Conservation (phyloP, 2,113 vertebrate species). For the Cinclus cinclus region DNA sequence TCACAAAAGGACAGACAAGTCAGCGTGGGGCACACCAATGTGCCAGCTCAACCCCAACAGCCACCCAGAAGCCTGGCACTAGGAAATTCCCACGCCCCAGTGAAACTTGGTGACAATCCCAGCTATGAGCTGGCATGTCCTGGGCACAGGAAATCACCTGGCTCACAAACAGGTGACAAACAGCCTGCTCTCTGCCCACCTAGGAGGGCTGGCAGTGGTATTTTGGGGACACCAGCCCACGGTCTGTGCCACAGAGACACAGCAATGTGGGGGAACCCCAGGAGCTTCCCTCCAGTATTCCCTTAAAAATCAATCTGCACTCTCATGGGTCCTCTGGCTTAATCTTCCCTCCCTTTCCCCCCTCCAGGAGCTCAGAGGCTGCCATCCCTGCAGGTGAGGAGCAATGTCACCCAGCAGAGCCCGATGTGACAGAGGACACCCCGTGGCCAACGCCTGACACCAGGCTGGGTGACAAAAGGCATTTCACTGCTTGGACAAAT, state of each 20-base stretch:
- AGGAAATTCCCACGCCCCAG: not conserved
- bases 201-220: not conserved
- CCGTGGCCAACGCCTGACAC: not conserved
- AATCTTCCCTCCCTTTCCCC: not conserved
- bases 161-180: not conserved
- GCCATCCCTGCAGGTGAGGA: not conserved
- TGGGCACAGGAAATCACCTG: not conserved
- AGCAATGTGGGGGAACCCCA: rapidly evolving
- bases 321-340: rapidly evolving
- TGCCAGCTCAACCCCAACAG: not conserved
- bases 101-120: not conserved
- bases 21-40: not conserved
- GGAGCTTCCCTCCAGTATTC: not conserved
- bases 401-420: not conserved
- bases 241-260: rapidly evolving
- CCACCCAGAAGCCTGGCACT: not conserved
- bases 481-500: not conserved
- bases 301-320: not conserved
- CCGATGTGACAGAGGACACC: not conserved
- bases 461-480: not conserved
- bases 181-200: not conserved
- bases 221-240: not conserved
- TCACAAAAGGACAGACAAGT: not conserved
- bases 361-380: not conserved
- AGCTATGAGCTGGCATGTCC: not conserved